These are phyloP conservation scores for Tinea pellionella DNA, from an alignment of 2,888 invertebrate genomes.

Conservation along the genomic window DNA sequence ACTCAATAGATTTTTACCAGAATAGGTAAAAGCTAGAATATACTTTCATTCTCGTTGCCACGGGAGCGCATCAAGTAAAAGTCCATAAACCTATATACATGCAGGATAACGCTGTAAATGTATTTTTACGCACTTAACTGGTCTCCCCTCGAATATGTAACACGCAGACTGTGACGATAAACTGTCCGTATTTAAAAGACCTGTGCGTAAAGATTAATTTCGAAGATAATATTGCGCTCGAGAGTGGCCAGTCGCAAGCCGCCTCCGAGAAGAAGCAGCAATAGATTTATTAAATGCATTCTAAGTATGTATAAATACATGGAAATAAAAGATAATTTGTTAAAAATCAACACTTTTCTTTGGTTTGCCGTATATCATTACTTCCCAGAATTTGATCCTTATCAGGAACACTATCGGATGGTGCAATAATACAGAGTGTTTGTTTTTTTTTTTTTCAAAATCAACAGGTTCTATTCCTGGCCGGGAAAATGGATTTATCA, in stretches of 20 bases:
- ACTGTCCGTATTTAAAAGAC: not conserved
- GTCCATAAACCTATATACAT: not conserved
- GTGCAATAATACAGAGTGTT: no score
- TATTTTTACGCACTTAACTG: slow-evolving; percentile 4
- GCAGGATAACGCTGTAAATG: not conserved
- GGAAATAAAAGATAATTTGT: no score
- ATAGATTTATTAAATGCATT: no score
- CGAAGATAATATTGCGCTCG: not conserved
- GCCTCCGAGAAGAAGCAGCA: not conserved
- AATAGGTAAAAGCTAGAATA: not conserved
- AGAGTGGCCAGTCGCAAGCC: not conserved
- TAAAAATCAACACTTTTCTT: no score
- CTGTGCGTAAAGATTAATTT: slow-evolving; percentile 3
- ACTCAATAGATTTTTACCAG: no score
- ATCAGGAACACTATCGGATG: no score
- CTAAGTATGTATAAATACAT: no score
- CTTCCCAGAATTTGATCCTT: no score
- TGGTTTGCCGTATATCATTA: no score
- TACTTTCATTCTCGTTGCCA: not conserved
- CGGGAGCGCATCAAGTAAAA: not conserved
- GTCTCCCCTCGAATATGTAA: not conserved
- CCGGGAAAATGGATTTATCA: no score
- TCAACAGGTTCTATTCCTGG: no score
- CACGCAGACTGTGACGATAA: not conserved
- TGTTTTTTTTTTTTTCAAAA: no score